Evolutionary conservation across 2,888 invertebrate genomes (phyloP), one percentile per base, ranked within the genome.

Genomic region (Leptopilina syphax): DNA sequence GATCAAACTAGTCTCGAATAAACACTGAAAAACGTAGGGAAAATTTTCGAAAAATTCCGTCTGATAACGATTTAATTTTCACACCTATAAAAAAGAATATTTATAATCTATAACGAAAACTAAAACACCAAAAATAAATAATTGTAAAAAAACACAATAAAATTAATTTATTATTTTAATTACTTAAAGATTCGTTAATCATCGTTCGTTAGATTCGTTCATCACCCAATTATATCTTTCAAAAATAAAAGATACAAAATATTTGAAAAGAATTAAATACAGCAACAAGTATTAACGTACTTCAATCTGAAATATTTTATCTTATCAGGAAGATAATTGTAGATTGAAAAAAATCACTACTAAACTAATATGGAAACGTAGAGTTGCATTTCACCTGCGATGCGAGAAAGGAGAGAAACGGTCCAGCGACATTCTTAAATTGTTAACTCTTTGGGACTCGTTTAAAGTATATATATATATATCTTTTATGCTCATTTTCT

Each of bases 401-500:
- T 84, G 76, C 34, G 4, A 83, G 83, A 85, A 86, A 83, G 85
- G 86, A 85, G 86, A 83, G 86, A 87, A 85, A 86, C 82, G 82
- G 82, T 68, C 44, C 47, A 73, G 27, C 54, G 24, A 65, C 65
- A 65, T 77, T 77, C 65, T 65, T 77, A 65, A 27, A 77, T 65
- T 12, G 27, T 54, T 8, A 54, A 34, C 13, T 54, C 7, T 70
- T 54, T 7, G 54, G 8, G 50, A 9, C 27, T 54, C 24, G 54
- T 27, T 70, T 70, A 63, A n/a, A 24, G 8, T 7, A 6, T 44
- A 24, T 3, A 54, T 57, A 18, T 7, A 6, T 44, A 24, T 3
- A 54, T 57, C 68, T 68, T 50, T 68, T n/a, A 70, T 70, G 54
- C 50, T 70, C 68, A 70, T 0, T 27, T 24, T 18, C 27, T 70